Evolutionary conservation across 1,140 invertebrate genomes (phyloP), one percentile per base, ranked within the genome.

Genomic region (Mamestra configurata): DNA sequence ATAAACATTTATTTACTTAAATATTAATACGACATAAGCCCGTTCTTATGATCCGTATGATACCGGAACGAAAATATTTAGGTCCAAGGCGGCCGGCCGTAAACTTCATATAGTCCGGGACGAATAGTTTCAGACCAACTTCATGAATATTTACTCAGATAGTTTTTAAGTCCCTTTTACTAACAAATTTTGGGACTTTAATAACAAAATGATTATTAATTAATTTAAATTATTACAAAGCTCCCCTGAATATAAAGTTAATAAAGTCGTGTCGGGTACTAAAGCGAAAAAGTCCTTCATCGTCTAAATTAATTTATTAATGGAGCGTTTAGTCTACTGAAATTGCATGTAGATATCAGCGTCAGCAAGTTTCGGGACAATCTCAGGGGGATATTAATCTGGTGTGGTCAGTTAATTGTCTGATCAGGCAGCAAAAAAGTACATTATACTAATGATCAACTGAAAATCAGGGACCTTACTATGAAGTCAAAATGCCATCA

Each of bases 71-170:
- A 59, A 61, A 61, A 35, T 61, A n/a, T 61, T 61, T 35, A 35
- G 31, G 4, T 31, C 27, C 27, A 18, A 27, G 11, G 31, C 8
- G 5, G 18, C 13, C 59, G 18, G n/a, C n/a, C 24, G 35, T 40
- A 64, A 64, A n/a, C 59, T 64, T 10, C 35, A 37, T 11, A 64
- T 18, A 11, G 8, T n/a, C 59, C 2, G 53, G 59, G 7, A 64
- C 59, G n/a, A 40, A 64, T 64, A 64, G 59, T 64, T 64, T 64
- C n/a, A 37, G 18, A 40, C 31, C 37, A 64, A 64, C 59, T 40
- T 64, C 31, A 64, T 40, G 59, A 64, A 64, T 64, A 64, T 64
- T 64, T 64, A 64, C 59, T 8, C 31, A 64, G 40, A 64, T 64
- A 40, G 59, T 64, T 64, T 64, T 64, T 37, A 61, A 64, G 8